phyloP scores from a whole-genome alignment of 1,140 invertebrate genomes.

The Eciton burchellii region DNA sequence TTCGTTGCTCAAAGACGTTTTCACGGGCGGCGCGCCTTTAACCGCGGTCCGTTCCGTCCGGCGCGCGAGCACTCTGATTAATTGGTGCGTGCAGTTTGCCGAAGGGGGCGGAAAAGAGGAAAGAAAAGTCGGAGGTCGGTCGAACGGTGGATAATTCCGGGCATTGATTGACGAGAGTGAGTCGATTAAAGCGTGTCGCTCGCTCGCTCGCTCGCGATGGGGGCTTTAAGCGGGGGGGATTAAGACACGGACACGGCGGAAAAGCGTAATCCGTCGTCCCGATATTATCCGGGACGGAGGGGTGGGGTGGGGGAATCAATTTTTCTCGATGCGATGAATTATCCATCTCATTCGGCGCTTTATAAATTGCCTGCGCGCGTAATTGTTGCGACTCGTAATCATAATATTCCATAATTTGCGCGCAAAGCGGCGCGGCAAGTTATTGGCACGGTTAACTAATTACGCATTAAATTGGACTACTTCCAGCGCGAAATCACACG shows the following conservation, averaged over 20 bases:
- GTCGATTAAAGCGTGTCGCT: background rate
- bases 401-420: slow-evolving; percentile 12
- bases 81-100: too few relatives aligned
- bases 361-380: background rate
- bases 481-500: background rate
- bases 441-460: slow-evolving; percentile 36
- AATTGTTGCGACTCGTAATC: slow-evolving; percentile 24
- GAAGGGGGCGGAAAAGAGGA: too few relatives aligned
- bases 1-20: slow-evolving; percentile 36
- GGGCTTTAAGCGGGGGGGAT: too few relatives aligned
- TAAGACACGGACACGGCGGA: background rate
- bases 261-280: too few relatives aligned
- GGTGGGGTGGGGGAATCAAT: background rate
- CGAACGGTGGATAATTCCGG: background rate
- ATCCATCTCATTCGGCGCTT: background rate
- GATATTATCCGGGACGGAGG: too few relatives aligned
- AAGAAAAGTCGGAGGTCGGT: background rate
- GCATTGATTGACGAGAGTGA: background rate
- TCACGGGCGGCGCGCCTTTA: background rate
- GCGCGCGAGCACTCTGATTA: too few relatives aligned
- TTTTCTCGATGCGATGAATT: background rate
- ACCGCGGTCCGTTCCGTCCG: too few relatives aligned
- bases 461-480: slow-evolving; percentile 43
- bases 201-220: too few relatives aligned
- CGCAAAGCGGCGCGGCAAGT: background rate